phyloP scores from a whole-genome alignment of 2,113 vertebrate species.

The Varanus komodoensis region DNA sequence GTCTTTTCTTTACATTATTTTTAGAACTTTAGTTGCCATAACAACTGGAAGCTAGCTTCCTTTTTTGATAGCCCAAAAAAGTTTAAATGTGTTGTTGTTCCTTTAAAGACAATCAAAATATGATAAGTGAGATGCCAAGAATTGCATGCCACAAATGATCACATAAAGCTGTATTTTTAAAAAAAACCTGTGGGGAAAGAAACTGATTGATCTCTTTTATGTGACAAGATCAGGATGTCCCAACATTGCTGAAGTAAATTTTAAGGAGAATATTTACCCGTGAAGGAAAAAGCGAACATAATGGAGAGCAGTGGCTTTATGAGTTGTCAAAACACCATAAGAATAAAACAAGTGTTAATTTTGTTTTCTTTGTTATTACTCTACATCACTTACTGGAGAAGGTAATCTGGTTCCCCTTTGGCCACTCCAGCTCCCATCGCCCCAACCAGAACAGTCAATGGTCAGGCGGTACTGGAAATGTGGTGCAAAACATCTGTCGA shows the following conservation, averaged over 20 bases:
- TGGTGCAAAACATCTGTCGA: too few species aligned
- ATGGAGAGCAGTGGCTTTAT: conserved; percentile 72
- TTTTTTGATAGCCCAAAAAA: conserved; percentile 61
- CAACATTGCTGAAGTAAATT: conserved; percentile 76
- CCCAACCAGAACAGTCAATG: too few species aligned
- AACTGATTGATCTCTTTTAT: conserved; percentile 76
- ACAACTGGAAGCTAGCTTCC: conserved; percentile 75
- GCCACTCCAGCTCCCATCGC: too few species aligned
- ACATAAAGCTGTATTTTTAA: conserved; percentile 65
- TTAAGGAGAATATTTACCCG: conserved; percentile 79
- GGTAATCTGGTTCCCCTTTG: too few species aligned
- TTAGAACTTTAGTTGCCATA: conserved; percentile 82
- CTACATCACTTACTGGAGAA: too few species aligned
- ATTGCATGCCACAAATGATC: conserved; percentile 67
- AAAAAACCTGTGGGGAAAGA: conserved; percentile 68
- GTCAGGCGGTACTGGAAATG: too few species aligned
- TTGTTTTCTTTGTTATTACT: conserved; percentile 33
- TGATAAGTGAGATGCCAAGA: conserved; percentile 72
- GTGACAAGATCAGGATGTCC: conserved; percentile 75
- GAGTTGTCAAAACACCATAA: conserved; percentile 74
- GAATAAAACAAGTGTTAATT: conserved; percentile 72
- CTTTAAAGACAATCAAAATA: conserved; percentile 78
- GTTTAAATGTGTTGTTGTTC: conserved; percentile 78
- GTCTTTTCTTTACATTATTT: conserved; percentile 82
- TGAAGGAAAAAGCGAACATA: conserved; percentile 71